phyloP scores from a whole-genome alignment of 2,888 invertebrate genomes.

The Agapostemon virescens region DNA sequence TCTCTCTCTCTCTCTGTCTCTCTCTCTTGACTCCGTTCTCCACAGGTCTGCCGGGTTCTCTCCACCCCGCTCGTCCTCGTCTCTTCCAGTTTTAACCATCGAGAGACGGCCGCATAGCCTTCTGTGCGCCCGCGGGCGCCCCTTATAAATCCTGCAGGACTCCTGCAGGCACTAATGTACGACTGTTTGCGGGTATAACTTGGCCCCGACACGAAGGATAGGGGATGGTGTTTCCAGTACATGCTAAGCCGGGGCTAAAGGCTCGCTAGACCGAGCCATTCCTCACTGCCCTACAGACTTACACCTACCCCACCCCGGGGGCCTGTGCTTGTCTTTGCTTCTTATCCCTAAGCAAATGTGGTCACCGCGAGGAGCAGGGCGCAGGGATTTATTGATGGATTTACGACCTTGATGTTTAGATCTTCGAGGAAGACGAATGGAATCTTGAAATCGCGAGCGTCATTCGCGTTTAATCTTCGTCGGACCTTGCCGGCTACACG shows the following conservation, averaged over 20 bases:
- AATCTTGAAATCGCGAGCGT: conserved; percentile 66
- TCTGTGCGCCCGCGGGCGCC: conserved; percentile 73
- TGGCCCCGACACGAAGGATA: conserved; percentile 80
- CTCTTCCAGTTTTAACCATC: conserved; percentile 74
- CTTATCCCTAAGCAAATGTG: conserved; percentile 79
- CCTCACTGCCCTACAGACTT: conserved; percentile 77
- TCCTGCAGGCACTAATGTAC: conserved; percentile 80
- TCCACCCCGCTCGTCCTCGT: conserved; percentile 36
- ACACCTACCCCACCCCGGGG: conserved; percentile 67
- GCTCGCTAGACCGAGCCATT: conserved; percentile 80
- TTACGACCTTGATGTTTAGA: conserved; percentile 72
- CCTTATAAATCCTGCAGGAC: conserved; percentile 80
- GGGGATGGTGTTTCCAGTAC: conserved; percentile 78
- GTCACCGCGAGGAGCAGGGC: conserved; percentile 71
- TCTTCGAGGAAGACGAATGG: conserved; percentile 68
- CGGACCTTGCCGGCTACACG: background rate
- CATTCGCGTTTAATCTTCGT: conserved; percentile 60
- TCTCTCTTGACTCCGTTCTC: no score
- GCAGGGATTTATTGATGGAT: conserved; percentile 78
- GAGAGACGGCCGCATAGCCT: conserved; percentile 71
- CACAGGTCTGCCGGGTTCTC: conserved; percentile 18
- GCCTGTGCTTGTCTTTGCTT: conserved; percentile 77
- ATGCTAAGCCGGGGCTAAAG: conserved; percentile 80
- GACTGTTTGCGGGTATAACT: conserved; percentile 81
- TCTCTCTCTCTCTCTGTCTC: background rate